Conservation (phyloP, 1,140 invertebrate genomes). For the Saccostrea cuccullata region DNA sequence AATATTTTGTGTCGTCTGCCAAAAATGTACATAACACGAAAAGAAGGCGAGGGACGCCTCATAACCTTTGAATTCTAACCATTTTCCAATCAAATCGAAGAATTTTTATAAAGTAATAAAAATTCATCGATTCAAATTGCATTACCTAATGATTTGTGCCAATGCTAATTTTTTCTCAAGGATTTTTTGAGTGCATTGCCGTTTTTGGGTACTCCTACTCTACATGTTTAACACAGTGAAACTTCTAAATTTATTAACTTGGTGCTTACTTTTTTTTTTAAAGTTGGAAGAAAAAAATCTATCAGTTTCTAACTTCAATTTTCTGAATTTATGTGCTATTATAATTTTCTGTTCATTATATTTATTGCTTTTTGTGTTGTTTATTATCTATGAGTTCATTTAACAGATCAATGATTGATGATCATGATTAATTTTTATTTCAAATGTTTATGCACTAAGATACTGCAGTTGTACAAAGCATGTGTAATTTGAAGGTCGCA, state of each 20-base stretch:
- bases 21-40: not conserved
- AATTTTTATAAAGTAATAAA: constrained; percentile 22
- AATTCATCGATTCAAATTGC: constrained; percentile 28
- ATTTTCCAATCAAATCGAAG: constrained; percentile 26
- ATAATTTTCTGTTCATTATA: not conserved
- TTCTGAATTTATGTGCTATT: not conserved
- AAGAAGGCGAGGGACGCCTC: constrained; percentile 1
- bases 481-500: not conserved
- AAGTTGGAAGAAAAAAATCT: too few species aligned
- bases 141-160: constrained; percentile 17
- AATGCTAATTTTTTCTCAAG: constrained; percentile 25
- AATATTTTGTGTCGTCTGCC: constrained; percentile 6
- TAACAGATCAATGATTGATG: not conserved
- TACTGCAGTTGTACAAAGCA: not conserved
- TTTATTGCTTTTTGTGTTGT: not conserved
- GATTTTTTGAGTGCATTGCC: not conserved
- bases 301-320: too few species aligned
- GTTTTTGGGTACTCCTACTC: constrained; percentile 10
- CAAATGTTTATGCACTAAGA: not conserved
- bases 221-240: not conserved
- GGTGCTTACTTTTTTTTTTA: too few species aligned
- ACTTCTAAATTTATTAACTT: too few species aligned
- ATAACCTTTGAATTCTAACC: constrained; percentile 20
- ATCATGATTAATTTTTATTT: not conserved
- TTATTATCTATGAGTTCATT: not conserved